phyloP scores from a whole-genome alignment of 2,797 vertebrate species.

The Nyctibius grandis region DNA sequence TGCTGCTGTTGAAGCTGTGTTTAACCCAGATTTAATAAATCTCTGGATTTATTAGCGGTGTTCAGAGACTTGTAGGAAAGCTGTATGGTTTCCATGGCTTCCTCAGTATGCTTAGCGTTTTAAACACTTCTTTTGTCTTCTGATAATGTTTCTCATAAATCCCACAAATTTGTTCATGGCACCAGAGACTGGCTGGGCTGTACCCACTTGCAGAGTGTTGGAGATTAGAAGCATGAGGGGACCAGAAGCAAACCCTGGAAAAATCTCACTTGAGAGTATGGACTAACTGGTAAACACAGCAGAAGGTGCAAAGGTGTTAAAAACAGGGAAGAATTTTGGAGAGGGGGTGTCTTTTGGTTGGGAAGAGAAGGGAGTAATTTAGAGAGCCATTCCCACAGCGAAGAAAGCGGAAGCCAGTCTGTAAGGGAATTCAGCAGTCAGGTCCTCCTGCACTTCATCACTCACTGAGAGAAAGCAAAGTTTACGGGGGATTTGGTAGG shows the following conservation, averaged over 20 bases:
- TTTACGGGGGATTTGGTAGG: not conserved
- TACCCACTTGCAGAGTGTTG: not conserved
- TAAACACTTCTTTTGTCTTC: not conserved
- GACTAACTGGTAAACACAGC: not conserved
- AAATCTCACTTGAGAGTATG: not conserved
- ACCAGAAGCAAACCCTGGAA: not conserved
- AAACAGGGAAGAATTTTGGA: not conserved
- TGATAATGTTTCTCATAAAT: not conserved
- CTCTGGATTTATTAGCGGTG: not conserved
- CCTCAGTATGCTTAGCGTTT: not conserved
- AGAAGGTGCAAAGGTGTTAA: not conserved
- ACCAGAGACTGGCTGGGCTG: not conserved
- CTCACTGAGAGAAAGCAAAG: not conserved
- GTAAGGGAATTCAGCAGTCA: not conserved
- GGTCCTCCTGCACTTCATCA: not conserved
- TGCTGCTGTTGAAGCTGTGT: not conserved
- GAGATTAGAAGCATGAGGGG: not conserved
- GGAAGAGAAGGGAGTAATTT: not conserved
- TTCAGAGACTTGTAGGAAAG: not conserved
- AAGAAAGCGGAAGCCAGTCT: not conserved
- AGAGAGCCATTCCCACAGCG: not conserved
- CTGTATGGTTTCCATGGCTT: not conserved
- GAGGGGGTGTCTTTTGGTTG: not conserved
- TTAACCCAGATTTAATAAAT: not conserved
- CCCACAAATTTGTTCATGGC: not conserved